These are phyloP conservation scores for Zygothrica quintamaculata DNA, from an alignment of 2,888 invertebrate genomes.

Conservation along the genomic window DNA sequence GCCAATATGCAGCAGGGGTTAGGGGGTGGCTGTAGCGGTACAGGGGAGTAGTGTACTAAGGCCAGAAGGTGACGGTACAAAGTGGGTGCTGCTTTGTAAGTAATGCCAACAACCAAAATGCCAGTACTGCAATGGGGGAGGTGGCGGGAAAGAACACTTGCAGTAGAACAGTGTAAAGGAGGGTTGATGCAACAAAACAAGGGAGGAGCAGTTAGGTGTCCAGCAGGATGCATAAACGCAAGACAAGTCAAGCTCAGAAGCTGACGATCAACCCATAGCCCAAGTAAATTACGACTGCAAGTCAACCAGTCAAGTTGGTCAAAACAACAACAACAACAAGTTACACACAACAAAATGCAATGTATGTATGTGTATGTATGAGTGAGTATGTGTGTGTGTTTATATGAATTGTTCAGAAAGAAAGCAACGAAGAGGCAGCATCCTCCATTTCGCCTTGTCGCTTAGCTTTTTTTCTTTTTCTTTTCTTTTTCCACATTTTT, in stretches of 20 bases:
- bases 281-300: slow-evolving; percentile 80
- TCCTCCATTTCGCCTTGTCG: slow-evolving; percentile 56
- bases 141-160: not conserved
- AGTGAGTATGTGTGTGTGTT: slow-evolving; percentile 26
- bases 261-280: slow-evolving; percentile 80
- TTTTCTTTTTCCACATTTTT: slow-evolving; percentile 33
- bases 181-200: not conserved
- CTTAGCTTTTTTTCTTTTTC: slow-evolving; percentile 37
- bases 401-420: slow-evolving; percentile 70
- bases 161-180: not conserved
- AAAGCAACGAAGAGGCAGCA: slow-evolving; percentile 64
- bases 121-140: not conserved
- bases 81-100: slow-evolving; percentile 42
- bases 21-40: not conserved
- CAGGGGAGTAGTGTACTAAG: slow-evolving; percentile 9
- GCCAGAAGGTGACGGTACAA: slow-evolving; percentile 16
- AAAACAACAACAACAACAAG: slow-evolving; percentile 71
- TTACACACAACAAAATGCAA: slow-evolving; percentile 49
- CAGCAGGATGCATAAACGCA: slow-evolving; percentile 67
- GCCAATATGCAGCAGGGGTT: too few species aligned
- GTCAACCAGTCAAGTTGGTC: slow-evolving; percentile 78
- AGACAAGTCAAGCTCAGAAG: slow-evolving; percentile 34
- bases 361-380: too few species aligned
- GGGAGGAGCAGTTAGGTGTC: slow-evolving; percentile 38
- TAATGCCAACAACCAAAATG: slow-evolving; percentile 51